Evolutionary conservation across 2,113 vertebrate genomes (phyloP).

Genomic region (Gorsachius goisagi): DNA sequence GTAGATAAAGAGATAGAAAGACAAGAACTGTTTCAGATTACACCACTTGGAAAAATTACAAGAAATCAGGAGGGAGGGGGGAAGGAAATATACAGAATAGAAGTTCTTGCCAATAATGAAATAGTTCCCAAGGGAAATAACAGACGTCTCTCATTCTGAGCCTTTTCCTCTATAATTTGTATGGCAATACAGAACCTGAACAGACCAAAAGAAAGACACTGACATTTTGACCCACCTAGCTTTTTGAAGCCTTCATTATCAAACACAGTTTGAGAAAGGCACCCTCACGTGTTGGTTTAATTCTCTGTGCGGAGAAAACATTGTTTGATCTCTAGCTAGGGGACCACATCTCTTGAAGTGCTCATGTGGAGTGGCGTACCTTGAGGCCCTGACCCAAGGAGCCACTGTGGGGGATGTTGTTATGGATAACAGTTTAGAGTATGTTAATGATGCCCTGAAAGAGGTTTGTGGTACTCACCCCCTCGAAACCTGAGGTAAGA

Average conservation of each 20-base stretch:
- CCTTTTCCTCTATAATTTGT: constrained; percentile 52
- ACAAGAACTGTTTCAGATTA: constrained; percentile 20
- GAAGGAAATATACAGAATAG: background rate
- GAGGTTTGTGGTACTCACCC: background rate
- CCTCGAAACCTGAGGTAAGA: background rate
- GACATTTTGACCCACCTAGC: constrained; percentile 53
- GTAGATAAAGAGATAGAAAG: background rate
- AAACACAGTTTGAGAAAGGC: constrained; percentile 67
- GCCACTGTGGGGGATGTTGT: background rate
- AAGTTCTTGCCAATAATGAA: constrained; percentile 45
- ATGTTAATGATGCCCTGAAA: constrained; percentile 28
- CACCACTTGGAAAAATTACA: constrained; percentile 29
- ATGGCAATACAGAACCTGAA: constrained; percentile 24
- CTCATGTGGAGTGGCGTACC: background rate
- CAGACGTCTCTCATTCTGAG: constrained; percentile 24
- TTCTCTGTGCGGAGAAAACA: background rate
- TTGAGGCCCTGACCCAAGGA: background rate
- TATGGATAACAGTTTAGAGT: constrained; percentile 21
- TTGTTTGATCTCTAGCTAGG: constrained; percentile 55
- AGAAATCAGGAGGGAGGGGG: rapidly evolving
- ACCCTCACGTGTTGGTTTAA: constrained; percentile 48
- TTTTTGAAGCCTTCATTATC: constrained; percentile 65
- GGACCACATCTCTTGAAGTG: constrained; percentile 37
- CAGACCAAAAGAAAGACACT: constrained; percentile 40
- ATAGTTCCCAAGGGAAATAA: constrained; percentile 43